A percentile compares a stretch with the other conserved stretches of the same genome.
phyloP scores from a whole-genome alignment of 2,888 invertebrate genomes.

The Spisula subtruncata region DNA sequence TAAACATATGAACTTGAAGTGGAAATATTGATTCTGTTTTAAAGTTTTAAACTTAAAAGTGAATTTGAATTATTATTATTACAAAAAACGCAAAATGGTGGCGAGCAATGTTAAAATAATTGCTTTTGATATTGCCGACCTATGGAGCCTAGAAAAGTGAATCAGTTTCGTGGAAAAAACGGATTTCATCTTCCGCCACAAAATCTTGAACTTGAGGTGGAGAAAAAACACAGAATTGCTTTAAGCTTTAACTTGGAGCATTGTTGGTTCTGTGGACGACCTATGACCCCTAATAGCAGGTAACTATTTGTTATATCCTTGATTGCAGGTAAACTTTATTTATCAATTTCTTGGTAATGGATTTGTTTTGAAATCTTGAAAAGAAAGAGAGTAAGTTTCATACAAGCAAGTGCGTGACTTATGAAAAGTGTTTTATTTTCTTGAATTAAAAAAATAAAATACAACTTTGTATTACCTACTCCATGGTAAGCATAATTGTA shows the following conservation, averaged over 20 bases:
- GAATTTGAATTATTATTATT: not conserved
- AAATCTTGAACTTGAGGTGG: conserved; percentile 63
- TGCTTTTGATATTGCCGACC: conserved; percentile 23
- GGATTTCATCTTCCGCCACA: conserved; percentile 68
- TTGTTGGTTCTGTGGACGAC: conserved; percentile 84
- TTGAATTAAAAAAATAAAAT: too few relatives aligned
- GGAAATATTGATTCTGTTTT: conserved; percentile 10
- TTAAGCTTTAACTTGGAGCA: conserved; percentile 82
- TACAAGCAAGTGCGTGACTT: too few relatives aligned
- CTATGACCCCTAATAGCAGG: conserved; percentile 80
- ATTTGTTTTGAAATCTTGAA: too few relatives aligned
- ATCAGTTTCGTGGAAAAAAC: conserved; percentile 62
- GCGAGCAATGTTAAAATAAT: conserved; percentile 15
- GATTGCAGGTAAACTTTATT: too few relatives aligned
- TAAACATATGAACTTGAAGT: not conserved
- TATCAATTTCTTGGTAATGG: not conserved
- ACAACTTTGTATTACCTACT: too few relatives aligned
- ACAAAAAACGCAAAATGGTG: not conserved
- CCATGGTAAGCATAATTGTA: too few relatives aligned
- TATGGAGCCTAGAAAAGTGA: conserved; percentile 63
- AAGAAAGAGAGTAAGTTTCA: too few relatives aligned
- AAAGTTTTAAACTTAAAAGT: conserved; percentile 10
- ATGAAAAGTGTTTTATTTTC: too few relatives aligned
- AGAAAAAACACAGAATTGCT: conserved; percentile 76
- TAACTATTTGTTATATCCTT: too few relatives aligned